Evolutionary conservation across 2,113 vertebrate species (phyloP).

Genomic region (Saiga tatarica): DNA sequence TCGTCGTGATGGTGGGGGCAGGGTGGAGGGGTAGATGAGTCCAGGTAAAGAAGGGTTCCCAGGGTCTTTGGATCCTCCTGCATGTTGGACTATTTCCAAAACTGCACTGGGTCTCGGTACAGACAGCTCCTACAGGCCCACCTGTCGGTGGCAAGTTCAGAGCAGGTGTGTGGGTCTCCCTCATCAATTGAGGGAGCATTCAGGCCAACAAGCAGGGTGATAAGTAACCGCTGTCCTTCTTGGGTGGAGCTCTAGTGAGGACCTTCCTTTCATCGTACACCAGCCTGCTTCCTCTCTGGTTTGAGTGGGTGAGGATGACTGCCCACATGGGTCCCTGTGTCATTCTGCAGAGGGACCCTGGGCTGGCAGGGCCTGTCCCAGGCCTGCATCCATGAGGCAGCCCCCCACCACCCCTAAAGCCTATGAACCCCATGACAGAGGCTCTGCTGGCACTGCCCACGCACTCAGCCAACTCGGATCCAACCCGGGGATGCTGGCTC

Average conservation of each 20-base stretch:
- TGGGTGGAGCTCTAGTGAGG: rapidly evolving
- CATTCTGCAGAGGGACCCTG: background rate
- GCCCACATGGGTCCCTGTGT: background rate
- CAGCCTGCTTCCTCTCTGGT: background rate
- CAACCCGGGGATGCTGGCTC: background rate
- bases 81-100: background rate
- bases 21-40: background rate
- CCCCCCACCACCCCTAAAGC: background rate
- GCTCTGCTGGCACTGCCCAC: background rate
- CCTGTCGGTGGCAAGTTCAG: background rate
- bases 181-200: rapidly evolving
- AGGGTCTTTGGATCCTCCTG: too few relatives aligned
- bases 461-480: background rate
- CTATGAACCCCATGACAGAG: background rate
- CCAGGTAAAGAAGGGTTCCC: background rate
- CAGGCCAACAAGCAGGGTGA: background rate
- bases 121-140: background rate
- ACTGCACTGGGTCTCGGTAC: rapidly evolving
- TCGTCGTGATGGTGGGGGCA: rapidly evolving
- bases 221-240: rapidly evolving
- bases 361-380: background rate
- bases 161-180: rapidly evolving
- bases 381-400: background rate
- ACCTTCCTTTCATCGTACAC: background rate
- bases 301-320: rapidly evolving